Evolutionary conservation across 2,888 invertebrate species (phyloP).

Genomic region (Sinhomidia bicolor): DNA sequence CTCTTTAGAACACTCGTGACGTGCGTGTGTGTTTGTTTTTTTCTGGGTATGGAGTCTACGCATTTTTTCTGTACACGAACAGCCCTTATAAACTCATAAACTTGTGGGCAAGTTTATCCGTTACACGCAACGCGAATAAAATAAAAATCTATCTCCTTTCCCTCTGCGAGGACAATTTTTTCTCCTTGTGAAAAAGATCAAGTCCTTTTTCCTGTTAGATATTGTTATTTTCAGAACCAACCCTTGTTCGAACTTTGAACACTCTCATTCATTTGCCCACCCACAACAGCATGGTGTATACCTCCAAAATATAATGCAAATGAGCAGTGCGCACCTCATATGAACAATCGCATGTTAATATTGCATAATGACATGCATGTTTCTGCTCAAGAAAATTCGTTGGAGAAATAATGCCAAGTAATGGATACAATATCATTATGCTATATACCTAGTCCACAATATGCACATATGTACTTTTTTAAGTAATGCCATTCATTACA

Average conservation of each 20-base stretch:
- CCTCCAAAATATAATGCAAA: conserved; percentile 29
- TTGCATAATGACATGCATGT: conserved; percentile 39
- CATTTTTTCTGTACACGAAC: too few species aligned
- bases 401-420: not conserved
- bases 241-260: not conserved
- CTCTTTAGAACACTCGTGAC: too few species aligned
- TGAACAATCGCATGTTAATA: not conserved
- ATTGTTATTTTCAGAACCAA: too few species aligned
- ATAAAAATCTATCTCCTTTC: too few species aligned
- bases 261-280: conserved; percentile 8
- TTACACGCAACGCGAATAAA: too few species aligned
- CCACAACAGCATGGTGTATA: not conserved
- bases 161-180: too few species aligned
- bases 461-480: not conserved
- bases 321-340: not conserved
- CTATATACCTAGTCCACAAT: not conserved
- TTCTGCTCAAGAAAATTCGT: not conserved
- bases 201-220: too few species aligned
- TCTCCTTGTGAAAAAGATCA: too few species aligned
- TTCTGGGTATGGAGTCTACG: too few species aligned
- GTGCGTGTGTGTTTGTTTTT: too few species aligned
- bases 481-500: not conserved
- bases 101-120: too few species aligned
- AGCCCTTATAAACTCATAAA: too few species aligned
- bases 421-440: not conserved